A percentile compares a stretch with the other conserved stretches of the same genome.
Conservation (phyloP, 2,888 invertebrate species). For the Sisyra terminalis region DNA sequence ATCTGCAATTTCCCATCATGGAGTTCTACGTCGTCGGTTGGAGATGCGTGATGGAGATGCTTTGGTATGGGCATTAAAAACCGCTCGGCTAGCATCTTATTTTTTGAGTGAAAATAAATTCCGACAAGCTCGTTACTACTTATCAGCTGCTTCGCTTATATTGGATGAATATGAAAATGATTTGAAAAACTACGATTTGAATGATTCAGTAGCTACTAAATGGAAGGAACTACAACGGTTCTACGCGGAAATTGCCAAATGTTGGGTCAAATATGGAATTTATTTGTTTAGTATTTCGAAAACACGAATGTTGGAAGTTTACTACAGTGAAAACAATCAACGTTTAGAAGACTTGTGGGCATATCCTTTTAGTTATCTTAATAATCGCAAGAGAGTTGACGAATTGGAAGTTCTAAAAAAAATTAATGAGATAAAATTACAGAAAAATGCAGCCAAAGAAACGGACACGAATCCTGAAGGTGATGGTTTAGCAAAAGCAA, state of each 20-base stretch:
- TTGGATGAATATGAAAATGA: constrained; percentile 36
- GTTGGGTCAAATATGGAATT: constrained; percentile 43
- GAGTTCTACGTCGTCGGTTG: constrained; percentile 35
- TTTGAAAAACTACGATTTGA: constrained; percentile 28
- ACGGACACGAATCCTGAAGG: background rate
- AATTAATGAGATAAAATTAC: background rate
- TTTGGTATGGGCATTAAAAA: constrained; percentile 36
- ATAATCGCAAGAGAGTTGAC: background rate
- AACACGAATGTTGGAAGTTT: constrained; percentile 22
- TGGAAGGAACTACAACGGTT: constrained; percentile 13
- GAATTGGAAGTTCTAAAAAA: background rate
- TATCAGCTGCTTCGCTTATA: constrained; percentile 41
- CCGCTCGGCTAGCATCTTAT: constrained; percentile 35
- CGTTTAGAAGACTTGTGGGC: constrained; percentile 12
- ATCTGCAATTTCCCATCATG: constrained; percentile 37
- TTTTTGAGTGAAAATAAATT: constrained; percentile 23
- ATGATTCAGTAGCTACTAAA: constrained; percentile 13
- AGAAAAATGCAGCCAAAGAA: background rate
- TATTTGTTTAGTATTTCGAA: constrained; percentile 38
- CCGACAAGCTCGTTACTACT: constrained; percentile 40
- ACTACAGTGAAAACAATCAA: constrained; percentile 15
- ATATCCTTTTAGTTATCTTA: constrained; percentile 8
- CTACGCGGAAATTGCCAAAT: constrained; percentile 28
- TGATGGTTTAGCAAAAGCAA: background rate
- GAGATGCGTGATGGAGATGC: constrained; percentile 38